phyloP scores from a whole-genome alignment of 2,888 invertebrate species.

The Meandrusa payeni region DNA sequence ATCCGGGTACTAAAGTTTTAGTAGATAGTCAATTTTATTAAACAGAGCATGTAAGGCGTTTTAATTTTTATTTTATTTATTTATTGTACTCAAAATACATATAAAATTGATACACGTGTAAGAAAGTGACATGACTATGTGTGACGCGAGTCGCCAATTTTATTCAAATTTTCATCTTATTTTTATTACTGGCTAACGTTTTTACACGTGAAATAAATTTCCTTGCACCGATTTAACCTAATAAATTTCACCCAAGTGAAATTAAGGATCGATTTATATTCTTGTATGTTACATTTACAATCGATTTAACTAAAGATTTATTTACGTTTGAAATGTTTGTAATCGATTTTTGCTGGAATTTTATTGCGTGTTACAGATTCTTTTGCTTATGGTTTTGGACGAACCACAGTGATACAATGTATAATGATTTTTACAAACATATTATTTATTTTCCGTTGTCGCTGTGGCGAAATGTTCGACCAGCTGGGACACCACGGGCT shows the following conservation, averaged over 20 bases:
- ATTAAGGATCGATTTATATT: slow-evolving; percentile 17
- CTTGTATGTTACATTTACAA: slow-evolving; percentile 18
- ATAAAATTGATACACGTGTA: too few species aligned
- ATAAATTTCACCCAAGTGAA: too few species aligned
- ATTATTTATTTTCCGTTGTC: too few species aligned
- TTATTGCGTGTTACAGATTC: neutral
- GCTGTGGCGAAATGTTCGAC: too few species aligned
- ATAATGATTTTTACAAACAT: too few species aligned
- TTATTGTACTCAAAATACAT: too few species aligned
- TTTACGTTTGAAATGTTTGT: neutral
- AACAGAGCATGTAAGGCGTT: too few species aligned
- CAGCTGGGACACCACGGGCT: too few species aligned
- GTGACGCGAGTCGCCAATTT: slow-evolving; percentile 9
- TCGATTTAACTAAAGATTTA: slow-evolving; percentile 20
- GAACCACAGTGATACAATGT: too few species aligned
- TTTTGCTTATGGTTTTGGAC: neutral
- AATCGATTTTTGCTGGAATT: slow-evolving; percentile 6
- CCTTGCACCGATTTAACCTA: slow-evolving; percentile 12
- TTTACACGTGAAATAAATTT: slow-evolving; percentile 23
- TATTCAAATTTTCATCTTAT: slow-evolving; percentile 8
- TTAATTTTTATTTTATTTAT: too few species aligned
- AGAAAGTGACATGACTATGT: slow-evolving; percentile 11
- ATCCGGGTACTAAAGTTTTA: too few species aligned
- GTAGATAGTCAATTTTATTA: too few species aligned
- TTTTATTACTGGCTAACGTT: slow-evolving; percentile 12